Conservation (phyloP, 1,140 invertebrate species). For the Bombus superbus region DNA sequence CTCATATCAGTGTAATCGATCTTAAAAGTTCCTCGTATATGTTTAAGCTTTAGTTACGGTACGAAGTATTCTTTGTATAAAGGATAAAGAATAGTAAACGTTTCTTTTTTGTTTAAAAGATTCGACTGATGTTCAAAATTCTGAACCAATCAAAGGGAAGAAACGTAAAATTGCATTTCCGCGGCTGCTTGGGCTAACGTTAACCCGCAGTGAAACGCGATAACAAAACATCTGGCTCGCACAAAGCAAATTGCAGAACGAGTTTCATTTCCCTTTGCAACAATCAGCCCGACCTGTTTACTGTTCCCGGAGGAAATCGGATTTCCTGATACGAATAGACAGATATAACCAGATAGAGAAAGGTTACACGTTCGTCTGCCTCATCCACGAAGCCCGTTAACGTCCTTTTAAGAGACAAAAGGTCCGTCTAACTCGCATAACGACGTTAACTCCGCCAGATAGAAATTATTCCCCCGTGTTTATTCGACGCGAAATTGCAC, state of each 20-base stretch:
- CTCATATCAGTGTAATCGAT: neutral
- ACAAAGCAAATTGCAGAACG: conserved; percentile 49
- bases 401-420: conserved; percentile 55
- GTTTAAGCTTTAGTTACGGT: neutral
- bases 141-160: neutral
- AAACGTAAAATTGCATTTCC: conserved; percentile 23
- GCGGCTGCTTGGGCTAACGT: neutral
- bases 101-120: neutral
- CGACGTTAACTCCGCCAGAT: conserved; percentile 35
- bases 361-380: conserved; percentile 24
- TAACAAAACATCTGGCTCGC: conserved; percentile 40
- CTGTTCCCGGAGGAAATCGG: conserved; percentile 61
- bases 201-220: conserved; percentile 12
- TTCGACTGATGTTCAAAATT: neutral
- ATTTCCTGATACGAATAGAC: conserved; percentile 54
- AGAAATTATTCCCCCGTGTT: conserved; percentile 24
- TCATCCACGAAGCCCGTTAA: conserved; percentile 30
- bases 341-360: conserved; percentile 44
- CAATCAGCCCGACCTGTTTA: conserved; percentile 48
- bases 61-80: neutral
- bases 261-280: conserved; percentile 53
- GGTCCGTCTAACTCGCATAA: conserved; percentile 49
- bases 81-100: neutral
- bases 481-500: neutral
- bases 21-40: neutral